Evolutionary conservation across 2,888 invertebrate genomes (phyloP), one percentile per base, ranked within the genome.

Genomic region (Heliconius erato): DNA sequence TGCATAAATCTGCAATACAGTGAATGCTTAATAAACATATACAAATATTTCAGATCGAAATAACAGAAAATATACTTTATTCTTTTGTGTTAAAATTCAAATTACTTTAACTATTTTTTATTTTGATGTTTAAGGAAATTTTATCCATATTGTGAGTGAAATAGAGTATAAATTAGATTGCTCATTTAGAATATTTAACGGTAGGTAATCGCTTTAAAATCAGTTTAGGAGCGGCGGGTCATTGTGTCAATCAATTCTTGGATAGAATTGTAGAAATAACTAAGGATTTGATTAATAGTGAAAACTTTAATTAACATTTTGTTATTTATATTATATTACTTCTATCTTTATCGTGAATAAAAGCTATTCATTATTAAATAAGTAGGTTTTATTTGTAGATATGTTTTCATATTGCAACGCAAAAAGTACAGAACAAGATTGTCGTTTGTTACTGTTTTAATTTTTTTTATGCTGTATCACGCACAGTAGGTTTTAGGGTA

Each of bases 201-300:
- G 74, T 76, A 79, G 80, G 79, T 83, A 86, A 85, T 86, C 86
- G 80, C 82, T 78, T 80, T 83, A 84, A 79, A 85, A 87, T 87
- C 85, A 69, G 83, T 77, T 82, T 80, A 83, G 85, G 87, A 86
- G 85, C 85, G 86, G 86, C 82, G 80, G 87, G 87, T 87, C 86
- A 85, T 82, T 79, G 86, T 85, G 88, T 87, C 88, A 87, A 87
- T 87, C 87, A 87, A 86, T 74, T 83, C 77, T 77, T 82, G 82
- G 83, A 83, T 86, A 82, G 72, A 76, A 84, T 86, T 85, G 85
- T 83, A 78, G 86, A 82, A 84, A 85, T 82, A 49, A 77, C 77
- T 72, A 67, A 76, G 32, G 40, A 77, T 77, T 76, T 80, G 76
- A 79, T 84, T 76, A 79, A 85, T 84, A 79, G 49, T 40, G 71